Percentiles rank a stretch among this genome's conserved stretches.
Conservation (phyloP, 92 coral and sea anemone species). For the Umimayanthus chanpuru region DNA sequence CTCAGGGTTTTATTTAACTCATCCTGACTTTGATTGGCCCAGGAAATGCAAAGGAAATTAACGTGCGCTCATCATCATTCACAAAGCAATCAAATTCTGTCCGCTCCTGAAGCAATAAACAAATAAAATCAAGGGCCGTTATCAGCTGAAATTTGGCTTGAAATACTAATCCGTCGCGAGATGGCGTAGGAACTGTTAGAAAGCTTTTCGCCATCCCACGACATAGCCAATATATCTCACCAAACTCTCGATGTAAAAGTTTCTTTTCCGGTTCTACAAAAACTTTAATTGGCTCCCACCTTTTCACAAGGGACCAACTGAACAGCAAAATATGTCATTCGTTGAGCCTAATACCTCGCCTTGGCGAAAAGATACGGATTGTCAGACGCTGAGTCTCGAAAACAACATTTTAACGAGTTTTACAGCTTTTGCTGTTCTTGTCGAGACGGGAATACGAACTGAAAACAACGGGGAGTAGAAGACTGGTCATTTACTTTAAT, state of each 20-base stretch:
- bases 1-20: slow-evolving; percentile 18
- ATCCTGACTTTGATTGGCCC: slow-evolving; percentile 26
- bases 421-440: slow-evolving; percentile 19
- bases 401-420: slow-evolving; percentile 34
- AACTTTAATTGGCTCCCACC: slow-evolving; percentile 25
- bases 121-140: slow-evolving; percentile 26
- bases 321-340: neutral
- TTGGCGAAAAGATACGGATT: slow-evolving; percentile 16
- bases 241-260: neutral
- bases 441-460: slow-evolving; percentile 7
- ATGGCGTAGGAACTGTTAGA: neutral
- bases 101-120: slow-evolving; percentile 20
- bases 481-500: neutral
- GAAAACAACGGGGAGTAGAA: neutral
- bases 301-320: neutral
- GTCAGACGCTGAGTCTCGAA: slow-evolving; percentile 17
- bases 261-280: slow-evolving; percentile 19
- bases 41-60: slow-evolving; percentile 36
- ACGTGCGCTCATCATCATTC: slow-evolving; percentile 34
- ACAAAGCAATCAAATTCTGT: slow-evolving; percentile 26
- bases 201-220: neutral
- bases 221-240: neutral
- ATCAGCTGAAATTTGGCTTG: slow-evolving; percentile 27
- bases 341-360: slow-evolving; percentile 20
- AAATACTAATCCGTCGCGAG: neutral